Evolutionary conservation across 2,113 vertebrate genomes (phyloP).

Genomic region (Pangasianodon hypophthalmus): DNA sequence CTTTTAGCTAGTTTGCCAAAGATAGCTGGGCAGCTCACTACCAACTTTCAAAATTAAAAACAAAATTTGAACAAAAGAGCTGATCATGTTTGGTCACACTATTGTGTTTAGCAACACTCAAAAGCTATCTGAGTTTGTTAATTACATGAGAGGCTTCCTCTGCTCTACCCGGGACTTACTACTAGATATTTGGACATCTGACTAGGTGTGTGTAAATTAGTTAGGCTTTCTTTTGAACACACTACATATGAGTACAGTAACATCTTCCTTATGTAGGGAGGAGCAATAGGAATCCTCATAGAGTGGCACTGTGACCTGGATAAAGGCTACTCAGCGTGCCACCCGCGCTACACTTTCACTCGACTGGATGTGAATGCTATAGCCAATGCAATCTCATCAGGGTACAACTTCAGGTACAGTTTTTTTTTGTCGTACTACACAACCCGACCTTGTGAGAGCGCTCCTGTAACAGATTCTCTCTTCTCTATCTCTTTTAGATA

Average conservation of each 20-base stretch:
- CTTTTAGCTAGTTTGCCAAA: not conserved
- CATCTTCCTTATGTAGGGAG: slow-evolving; percentile 74
- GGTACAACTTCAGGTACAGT: slow-evolving; percentile 89
- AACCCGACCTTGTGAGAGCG: not conserved
- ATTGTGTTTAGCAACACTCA: not conserved
- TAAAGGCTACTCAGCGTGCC: slow-evolving; percentile 77
- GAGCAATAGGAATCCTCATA: slow-evolving; percentile 86
- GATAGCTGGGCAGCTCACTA: not conserved
- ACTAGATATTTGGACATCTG: not conserved
- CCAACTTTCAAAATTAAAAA: not conserved
- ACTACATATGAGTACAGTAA: not conserved
- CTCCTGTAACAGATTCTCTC: too few species aligned
- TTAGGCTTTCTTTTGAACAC: not conserved
- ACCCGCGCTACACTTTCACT: slow-evolving; percentile 84
- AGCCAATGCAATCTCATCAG: slow-evolving; percentile 72
- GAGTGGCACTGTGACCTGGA: slow-evolving; percentile 92
- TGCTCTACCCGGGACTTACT: not conserved
- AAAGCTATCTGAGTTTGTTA: not conserved
- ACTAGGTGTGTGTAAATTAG: not conserved
- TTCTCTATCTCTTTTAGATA: slow-evolving; percentile 73
- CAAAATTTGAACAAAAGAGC: not conserved
- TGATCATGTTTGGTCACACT: not conserved
- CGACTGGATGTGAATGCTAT: slow-evolving; percentile 78
- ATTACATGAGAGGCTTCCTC: not conserved
- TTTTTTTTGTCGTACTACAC: not conserved